Evolutionary conservation across 2,797 vertebrate genomes (phyloP).

Genomic region (Trichosurus vulpecula): DNA sequence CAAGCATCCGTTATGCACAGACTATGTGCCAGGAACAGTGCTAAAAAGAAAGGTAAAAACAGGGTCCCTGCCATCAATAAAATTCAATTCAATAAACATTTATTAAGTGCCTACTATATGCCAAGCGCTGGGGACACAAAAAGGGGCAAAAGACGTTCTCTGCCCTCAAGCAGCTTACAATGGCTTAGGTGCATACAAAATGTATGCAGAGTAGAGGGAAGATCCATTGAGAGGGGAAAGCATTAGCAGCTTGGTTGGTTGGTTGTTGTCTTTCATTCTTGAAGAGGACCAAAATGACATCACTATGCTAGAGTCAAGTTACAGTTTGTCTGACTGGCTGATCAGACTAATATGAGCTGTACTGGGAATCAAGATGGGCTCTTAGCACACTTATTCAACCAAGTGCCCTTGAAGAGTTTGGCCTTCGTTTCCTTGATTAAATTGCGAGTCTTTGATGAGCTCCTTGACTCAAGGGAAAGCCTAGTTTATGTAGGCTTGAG

Average conservation of each 20-base stretch:
- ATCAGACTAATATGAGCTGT: no score
- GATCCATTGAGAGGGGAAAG: background rate
- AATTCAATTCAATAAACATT: background rate
- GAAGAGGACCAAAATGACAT: no score
- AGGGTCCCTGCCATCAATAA: background rate
- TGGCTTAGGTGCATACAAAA: background rate
- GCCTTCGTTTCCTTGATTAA: no score
- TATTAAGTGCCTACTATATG: background rate
- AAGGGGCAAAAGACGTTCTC: background rate
- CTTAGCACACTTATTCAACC: no score
- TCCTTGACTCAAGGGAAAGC: no score
- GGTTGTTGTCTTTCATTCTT: no score
- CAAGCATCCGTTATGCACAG: background rate
- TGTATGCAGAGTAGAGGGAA: background rate
- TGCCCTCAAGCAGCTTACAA: background rate
- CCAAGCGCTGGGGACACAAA: background rate
- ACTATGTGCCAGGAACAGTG: background rate
- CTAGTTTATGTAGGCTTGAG: no score
- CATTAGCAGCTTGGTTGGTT: background rate
- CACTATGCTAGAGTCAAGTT: no score
- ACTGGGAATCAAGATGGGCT: no score
- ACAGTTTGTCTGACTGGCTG: no score
- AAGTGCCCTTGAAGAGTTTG: no score
- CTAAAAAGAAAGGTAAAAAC: background rate
- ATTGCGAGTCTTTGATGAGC: no score